Percentiles rank a stretch among this genome's conserved stretches.
These are phyloP conservation scores for Leptonema lineaticorne DNA, from an alignment of 1,140 invertebrate genomes.

Conservation along the genomic window DNA sequence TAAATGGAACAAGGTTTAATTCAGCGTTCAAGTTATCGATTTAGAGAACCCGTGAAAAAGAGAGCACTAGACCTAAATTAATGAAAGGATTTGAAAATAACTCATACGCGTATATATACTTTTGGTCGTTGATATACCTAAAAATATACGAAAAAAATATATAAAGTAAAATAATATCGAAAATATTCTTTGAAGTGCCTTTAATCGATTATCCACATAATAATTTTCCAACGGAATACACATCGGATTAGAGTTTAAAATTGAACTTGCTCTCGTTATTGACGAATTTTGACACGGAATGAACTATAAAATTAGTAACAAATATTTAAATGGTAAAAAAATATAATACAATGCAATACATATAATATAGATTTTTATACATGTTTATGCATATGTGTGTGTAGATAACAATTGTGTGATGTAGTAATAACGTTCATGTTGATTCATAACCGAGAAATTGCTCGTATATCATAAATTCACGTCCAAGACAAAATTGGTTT, in stretches of 20 bases:
- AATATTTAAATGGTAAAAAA: neutral
- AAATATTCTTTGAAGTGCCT: neutral
- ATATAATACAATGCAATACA: neutral
- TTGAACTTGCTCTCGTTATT: neutral
- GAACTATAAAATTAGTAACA: neutral
- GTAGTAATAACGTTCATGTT: neutral
- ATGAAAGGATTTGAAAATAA: neutral
- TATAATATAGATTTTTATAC: neutral
- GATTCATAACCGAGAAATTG: constrained; percentile 4
- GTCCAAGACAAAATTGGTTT: neutral
- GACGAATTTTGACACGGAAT: neutral
- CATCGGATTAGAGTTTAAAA: constrained; percentile 1
- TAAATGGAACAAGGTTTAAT: constrained; percentile 9
- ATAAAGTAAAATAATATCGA: neutral
- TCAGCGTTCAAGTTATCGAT: constrained; percentile 1
- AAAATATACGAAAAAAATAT: no score
- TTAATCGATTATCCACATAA: constrained; percentile 3
- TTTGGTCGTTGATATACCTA: no score
- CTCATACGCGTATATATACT: no score
- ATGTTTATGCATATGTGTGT: neutral
- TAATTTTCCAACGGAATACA: neutral
- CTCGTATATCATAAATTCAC: no score
- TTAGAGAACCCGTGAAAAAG: neutral
- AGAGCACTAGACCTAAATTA: constrained; percentile 3
- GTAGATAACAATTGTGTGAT: neutral